Conservation (phyloP, 2,113 vertebrate genomes). For the Chelonoidis abingdonii region DNA sequence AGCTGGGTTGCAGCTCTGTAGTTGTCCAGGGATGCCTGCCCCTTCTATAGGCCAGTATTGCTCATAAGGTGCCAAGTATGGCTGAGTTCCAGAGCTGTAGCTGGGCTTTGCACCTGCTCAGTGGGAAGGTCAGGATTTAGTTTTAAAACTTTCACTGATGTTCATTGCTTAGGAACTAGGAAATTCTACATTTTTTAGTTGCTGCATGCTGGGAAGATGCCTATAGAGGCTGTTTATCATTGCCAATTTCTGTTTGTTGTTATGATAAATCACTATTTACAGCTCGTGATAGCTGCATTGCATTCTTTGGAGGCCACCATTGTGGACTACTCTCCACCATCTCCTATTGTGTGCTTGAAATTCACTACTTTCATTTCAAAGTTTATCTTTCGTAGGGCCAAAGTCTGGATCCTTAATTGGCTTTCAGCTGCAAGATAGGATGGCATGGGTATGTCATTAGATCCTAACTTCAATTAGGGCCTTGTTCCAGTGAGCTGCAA, state of each 20-base stretch:
- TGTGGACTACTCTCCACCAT: neutral
- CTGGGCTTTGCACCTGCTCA: neutral
- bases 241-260: neutral
- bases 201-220: neutral
- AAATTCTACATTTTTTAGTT: neutral
- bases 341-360: neutral
- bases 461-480: neutral
- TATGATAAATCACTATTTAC: neutral
- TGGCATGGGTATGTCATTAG: neutral
- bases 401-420: neutral
- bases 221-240: neutral
- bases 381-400: neutral
- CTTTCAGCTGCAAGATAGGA: neutral
- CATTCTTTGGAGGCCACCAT: neutral
- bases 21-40: rapidly evolving
- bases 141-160: neutral
- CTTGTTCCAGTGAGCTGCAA: neutral
- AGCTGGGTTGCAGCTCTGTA: neutral
- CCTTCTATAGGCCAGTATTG: rapidly evolving
- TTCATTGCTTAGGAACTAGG: neutral
- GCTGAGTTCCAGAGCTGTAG: neutral
- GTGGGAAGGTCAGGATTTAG: neutral
- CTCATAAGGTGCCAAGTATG: neutral
- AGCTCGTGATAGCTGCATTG: neutral
- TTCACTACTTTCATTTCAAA: neutral